Evolutionary conservation across 2,888 invertebrate species (phyloP).

Genomic region (Stegana nigrithorax): DNA sequence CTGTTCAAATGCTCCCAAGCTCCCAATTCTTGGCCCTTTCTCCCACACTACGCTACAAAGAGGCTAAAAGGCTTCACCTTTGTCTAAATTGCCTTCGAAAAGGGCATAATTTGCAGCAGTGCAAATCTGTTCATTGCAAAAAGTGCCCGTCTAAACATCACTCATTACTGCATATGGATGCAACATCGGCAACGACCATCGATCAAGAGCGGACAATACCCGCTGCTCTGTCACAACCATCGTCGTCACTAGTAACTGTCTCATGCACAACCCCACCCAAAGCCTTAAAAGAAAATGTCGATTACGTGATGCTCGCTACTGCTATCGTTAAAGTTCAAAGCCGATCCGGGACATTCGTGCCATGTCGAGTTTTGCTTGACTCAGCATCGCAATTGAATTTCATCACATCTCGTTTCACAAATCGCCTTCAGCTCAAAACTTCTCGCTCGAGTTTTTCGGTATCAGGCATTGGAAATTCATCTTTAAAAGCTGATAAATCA

Average conservation of each 20-base stretch:
- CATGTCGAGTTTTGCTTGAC: slow-evolving; percentile 17
- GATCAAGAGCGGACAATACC: too few relatives aligned
- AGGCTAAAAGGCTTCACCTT: too few relatives aligned
- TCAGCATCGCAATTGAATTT: slow-evolving; percentile 21
- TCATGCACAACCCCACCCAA: not conserved
- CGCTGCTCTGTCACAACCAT: not conserved
- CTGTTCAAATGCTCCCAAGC: too few relatives aligned
- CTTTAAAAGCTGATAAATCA: slow-evolving; percentile 13
- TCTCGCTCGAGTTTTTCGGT: slow-evolving; percentile 9
- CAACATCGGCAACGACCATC: too few relatives aligned
- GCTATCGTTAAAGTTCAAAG: slow-evolving; percentile 19
- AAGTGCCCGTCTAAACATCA: slow-evolving; percentile 29
- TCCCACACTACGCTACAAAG: too few relatives aligned
- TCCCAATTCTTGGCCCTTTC: too few relatives aligned
- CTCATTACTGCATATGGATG: slow-evolving; percentile 32
- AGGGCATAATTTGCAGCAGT: slow-evolving; percentile 29
- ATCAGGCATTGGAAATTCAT: slow-evolving; percentile 25
- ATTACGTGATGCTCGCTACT: slow-evolving; percentile 24
- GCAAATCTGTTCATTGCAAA: slow-evolving; percentile 28
- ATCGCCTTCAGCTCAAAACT: slow-evolving; percentile 18
- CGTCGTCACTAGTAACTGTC: not conserved
- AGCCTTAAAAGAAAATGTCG: not conserved
- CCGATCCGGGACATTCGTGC: not conserved
- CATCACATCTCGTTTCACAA: slow-evolving; percentile 11
- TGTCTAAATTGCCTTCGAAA: slow-evolving; percentile 33